Evolutionary conservation across 2,113 vertebrate genomes (phyloP).

Genomic region (Notarius quadriscutis): DNA sequence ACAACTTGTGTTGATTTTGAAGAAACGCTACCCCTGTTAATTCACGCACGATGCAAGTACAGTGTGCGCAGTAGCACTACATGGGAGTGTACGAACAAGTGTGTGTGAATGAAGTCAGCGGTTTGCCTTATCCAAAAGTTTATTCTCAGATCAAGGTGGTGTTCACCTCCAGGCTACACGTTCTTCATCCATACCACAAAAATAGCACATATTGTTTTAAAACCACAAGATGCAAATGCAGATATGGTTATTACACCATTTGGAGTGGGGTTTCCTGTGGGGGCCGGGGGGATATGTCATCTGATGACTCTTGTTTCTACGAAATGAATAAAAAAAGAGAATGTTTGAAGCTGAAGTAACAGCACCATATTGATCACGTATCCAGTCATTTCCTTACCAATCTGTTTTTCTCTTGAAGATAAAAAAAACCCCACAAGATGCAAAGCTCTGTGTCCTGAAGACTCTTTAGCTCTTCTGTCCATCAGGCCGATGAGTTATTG

Average conservation of each 20-base stretch:
- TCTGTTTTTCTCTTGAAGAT: neutral
- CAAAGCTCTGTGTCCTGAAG: neutral
- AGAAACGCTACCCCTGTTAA: too few species aligned
- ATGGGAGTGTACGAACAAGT: too few species aligned
- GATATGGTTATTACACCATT: neutral
- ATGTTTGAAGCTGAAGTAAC: neutral
- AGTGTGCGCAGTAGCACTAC: too few species aligned
- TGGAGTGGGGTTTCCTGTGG: too few species aligned
- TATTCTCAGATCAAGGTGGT: neutral
- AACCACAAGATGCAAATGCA: neutral
- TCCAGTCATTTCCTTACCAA: neutral
- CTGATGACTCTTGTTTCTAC: too few species aligned
- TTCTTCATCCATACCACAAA: neutral
- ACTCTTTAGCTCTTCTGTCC: too few species aligned
- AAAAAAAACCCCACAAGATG: neutral
- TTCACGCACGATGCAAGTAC: too few species aligned
- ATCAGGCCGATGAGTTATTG: too few species aligned
- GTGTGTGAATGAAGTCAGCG: too few species aligned
- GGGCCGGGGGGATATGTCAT: too few species aligned
- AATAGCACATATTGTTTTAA: neutral
- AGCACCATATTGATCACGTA: neutral
- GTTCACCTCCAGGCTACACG: neutral
- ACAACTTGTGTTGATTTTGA: too few species aligned
- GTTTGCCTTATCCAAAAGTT: neutral
- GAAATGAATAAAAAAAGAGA: too few species aligned